Conservation (phyloP, 2,888 invertebrate genomes). For the Xestia rhomboidea region DNA sequence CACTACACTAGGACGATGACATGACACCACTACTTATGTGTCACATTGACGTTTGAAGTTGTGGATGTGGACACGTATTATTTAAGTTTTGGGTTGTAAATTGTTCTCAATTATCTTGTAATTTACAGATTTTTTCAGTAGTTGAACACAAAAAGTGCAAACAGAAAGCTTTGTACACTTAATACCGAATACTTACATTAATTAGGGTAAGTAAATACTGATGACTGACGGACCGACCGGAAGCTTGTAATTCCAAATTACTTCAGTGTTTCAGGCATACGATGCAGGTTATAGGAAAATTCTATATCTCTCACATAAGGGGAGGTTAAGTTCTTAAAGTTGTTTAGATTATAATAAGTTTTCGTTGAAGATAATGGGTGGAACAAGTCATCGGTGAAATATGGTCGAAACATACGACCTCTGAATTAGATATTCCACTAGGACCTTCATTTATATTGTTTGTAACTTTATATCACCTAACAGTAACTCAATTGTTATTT, state of each 20-base stretch:
- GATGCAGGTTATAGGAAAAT: background rate
- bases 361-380: background rate
- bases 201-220: constrained; percentile 53
- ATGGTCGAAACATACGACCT: background rate
- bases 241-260: constrained; percentile 26
- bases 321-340: too few relatives aligned
- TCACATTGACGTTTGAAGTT: constrained; percentile 69
- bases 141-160: constrained; percentile 11
- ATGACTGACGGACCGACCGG: constrained; percentile 36
- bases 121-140: constrained; percentile 18
- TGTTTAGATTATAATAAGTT: background rate
- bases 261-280: constrained; percentile 19
- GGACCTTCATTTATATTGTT: background rate
- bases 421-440: background rate
- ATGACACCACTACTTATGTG: constrained; percentile 48
- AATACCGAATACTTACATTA: constrained; percentile 4
- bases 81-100: constrained; percentile 58
- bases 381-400: background rate
- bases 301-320: background rate
- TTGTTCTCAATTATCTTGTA: constrained; percentile 24
- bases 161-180: constrained; percentile 11
- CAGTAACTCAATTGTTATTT: background rate
- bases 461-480: background rate
- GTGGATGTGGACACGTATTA: constrained; percentile 82
- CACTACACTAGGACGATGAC: background rate